Conservation (phyloP, 2,113 vertebrate species). For the Ploceus nigricollis region DNA sequence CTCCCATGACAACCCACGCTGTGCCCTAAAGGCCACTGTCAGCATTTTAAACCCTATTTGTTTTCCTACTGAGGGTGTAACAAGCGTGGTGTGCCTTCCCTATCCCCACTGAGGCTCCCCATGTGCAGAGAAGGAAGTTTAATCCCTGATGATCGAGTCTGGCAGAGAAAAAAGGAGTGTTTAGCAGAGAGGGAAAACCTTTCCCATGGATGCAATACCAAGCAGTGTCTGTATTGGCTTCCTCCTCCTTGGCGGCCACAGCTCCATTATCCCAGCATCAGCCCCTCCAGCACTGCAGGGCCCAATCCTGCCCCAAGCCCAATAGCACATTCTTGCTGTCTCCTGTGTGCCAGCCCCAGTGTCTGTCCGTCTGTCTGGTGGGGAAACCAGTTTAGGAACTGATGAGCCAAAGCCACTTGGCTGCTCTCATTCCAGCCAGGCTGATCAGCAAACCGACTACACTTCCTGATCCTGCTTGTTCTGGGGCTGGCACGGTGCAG, state of each 20-base stretch:
- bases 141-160: not conserved
- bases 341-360: not conserved
- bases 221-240: fast-evolving
- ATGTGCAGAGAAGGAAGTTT: fast-evolving
- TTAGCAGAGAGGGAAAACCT: not conserved
- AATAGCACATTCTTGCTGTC: not conserved
- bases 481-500: fast-evolving
- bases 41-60: not conserved
- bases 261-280: not conserved
- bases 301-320: not conserved
- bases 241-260: not conserved
- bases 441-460: not conserved
- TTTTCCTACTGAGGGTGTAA: not conserved
- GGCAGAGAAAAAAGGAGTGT: not conserved
- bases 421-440: not conserved
- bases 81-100: fast-evolving
- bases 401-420: not conserved
- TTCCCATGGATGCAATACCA: not conserved
- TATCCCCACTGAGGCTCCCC: not conserved
- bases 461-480: not conserved
- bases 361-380: not conserved
- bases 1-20: not conserved
- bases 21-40: not conserved
- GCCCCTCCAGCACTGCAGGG: not conserved
- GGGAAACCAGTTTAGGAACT: slow-evolving; percentile 30